Evolutionary conservation across 2,888 invertebrate genomes (phyloP), one percentile per base, ranked within the genome.

Genomic region (Drosophila maculinotata): DNA sequence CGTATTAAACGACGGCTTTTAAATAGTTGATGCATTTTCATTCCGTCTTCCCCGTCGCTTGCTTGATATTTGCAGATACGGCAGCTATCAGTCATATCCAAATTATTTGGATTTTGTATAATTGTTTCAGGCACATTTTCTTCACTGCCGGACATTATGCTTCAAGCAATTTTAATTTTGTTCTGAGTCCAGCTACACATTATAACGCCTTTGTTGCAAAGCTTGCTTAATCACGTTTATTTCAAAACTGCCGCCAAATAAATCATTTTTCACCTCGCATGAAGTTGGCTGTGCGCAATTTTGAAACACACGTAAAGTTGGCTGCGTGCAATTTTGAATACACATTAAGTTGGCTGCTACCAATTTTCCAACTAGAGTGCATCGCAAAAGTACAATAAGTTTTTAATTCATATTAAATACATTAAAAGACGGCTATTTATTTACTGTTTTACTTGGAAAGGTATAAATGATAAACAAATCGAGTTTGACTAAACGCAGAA

Each of bases 11-110:
- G 76, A 3, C 49, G 36, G 0, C 67, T 57, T 14, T 60, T 54
- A 14, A 74, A 74, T 10, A 74, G 51, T 12, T 76, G 72, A 15
- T 76, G 72, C 31, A 74, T 8, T 12, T 67, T 71, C 1, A 44
- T 31, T 26, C 38, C 62, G 17, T 57, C 68, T 35, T 69, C 59
- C 6, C 10, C 10, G 14, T 44, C 52, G 10, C n/a, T n/a, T n/a
- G 31, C 39, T 6, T 42, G 41, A 54, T 58, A 44, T 51, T 51
- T 58, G 7, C 73, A 74, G 25, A 76, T 52, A 3, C 73, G 72
- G 12, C 76, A 74, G 30, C 36, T 45, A 38, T 73, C 30, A 12
- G 51, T 65, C 17, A 71, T 12, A 54, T 73, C 71, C 12, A 56
- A 17, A 14, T 58, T 47, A 0, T 36, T 48, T 14, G 44, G 26